A percentile compares a stretch with the other conserved stretches of the same genome.
Evolutionary conservation across 2,888 invertebrate species (phyloP).

Genomic region (Caenorhabditis macrosperma): DNA sequence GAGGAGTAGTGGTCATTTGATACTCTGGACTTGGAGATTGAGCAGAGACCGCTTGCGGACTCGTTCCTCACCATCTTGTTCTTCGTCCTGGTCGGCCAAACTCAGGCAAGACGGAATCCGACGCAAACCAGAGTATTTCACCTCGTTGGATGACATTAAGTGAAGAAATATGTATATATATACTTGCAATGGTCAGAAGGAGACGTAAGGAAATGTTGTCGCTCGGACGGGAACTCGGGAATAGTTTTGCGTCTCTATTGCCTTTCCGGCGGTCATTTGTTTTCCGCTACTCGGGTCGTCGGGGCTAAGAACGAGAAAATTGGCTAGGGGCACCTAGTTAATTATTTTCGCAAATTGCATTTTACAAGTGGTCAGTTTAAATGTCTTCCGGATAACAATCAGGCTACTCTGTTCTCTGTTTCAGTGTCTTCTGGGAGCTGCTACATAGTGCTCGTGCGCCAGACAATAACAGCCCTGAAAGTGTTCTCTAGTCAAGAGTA

Average conservation of each 20-base stretch:
- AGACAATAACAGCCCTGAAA: too few relatives aligned
- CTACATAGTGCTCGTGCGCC: too few relatives aligned
- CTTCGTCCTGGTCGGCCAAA: slow-evolving; percentile 26
- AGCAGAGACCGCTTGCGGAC: too few relatives aligned
- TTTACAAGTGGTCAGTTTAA: slow-evolving; percentile 33
- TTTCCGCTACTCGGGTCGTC: slow-evolving; percentile 10
- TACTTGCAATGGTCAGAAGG: slow-evolving; percentile 9
- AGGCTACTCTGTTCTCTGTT: not conserved
- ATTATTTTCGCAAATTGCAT: slow-evolving; percentile 50
- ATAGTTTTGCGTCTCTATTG: slow-evolving; percentile 48
- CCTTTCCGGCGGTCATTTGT: slow-evolving; percentile 49
- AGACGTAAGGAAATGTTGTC: not conserved
- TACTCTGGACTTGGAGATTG: slow-evolving; percentile 8
- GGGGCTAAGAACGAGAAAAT: slow-evolving; percentile 29
- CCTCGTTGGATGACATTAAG: slow-evolving; percentile 24
- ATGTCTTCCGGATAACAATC: slow-evolving; percentile 29
- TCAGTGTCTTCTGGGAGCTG: not conserved
- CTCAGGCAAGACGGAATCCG: slow-evolving; percentile 27
- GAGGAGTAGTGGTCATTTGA: slow-evolving; percentile 2
- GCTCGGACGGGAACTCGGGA: slow-evolving; percentile 10
- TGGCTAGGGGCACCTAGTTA: slow-evolving; percentile 35
- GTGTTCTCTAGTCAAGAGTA: too few relatives aligned
- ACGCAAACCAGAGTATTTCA: slow-evolving; percentile 30
- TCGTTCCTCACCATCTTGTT: slow-evolving; percentile 20
- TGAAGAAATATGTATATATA: too few relatives aligned